Evolutionary conservation across 2,888 invertebrate genomes (phyloP), one percentile per base, ranked within the genome.

Genomic region (Myopa testacea): DNA sequence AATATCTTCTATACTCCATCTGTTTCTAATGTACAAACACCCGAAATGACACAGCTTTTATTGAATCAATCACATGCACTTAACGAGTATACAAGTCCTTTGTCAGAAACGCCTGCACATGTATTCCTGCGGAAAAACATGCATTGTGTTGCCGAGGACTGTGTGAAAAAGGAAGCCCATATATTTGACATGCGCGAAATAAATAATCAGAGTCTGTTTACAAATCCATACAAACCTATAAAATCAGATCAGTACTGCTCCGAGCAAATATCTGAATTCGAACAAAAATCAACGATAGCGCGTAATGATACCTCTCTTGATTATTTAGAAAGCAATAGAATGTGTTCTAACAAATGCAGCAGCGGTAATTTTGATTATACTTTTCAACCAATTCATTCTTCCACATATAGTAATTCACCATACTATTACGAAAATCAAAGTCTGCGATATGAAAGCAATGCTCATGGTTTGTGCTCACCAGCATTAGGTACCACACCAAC

Each of bases 171-270:
- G 68, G 81, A 82, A 78, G 81, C 79, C 26, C 72, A 78, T 16
- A 14, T 69, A 45, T 76, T 65, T 40, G 71, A 70, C 10, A 37
- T 34, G 26, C 69, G 75, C 67, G 52, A 81, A 69, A 62, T 78
- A 40, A 52, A 75, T 12, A 78, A 80, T 5, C 82, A 83, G 60
- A 83, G 84, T 45, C 81, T 87, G 4, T 87, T 86, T 79, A 82
- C 84, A 65, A 87, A 87, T 82, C 87, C 87, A 3, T 87, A 86
- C 71, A 86, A 83, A 78, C 79, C 84, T 45, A 80, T 81, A 12
- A 81, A 82, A 16, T 78, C 81, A 1, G 83, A 82, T 37, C 76
- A 77, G 58, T 83, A 81, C 71, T 82, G 82, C 45, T 82, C 82
- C 73, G 82, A 82, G 37, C 76, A 78, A 10, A 60, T 83, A 8